phyloP scores from a whole-genome alignment of 1,140 invertebrate genomes.

The Danaus melanippus region DNA sequence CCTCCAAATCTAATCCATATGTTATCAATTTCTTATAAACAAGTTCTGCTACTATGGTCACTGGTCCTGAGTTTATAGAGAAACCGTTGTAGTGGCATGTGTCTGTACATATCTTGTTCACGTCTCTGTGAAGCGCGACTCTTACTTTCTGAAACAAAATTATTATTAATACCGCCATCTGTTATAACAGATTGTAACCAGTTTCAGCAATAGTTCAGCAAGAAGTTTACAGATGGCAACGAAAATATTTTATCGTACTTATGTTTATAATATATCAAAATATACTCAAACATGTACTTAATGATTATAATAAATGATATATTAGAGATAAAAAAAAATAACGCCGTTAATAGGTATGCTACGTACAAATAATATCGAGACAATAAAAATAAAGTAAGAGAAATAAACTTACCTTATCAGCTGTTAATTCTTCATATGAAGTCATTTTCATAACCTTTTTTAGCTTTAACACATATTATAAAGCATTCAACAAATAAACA shows the following conservation, averaged over 20 bases:
- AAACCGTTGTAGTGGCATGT: slow-evolving; percentile 57
- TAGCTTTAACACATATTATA: too few relatives aligned
- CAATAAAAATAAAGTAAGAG: too few relatives aligned
- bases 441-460: slow-evolving; percentile 21
- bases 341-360: too few relatives aligned
- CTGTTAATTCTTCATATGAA: slow-evolving; percentile 34
- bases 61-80: slow-evolving; percentile 54
- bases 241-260: too few relatives aligned
- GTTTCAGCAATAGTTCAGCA: not conserved
- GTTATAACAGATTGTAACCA: slow-evolving; percentile 4
- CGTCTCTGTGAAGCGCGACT: slow-evolving; percentile 59
- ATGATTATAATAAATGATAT: too few relatives aligned
- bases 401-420: slow-evolving; percentile 26
- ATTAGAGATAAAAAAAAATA: too few relatives aligned
- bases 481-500: too few relatives aligned
- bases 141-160: slow-evolving; percentile 62
- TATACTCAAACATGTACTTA: too few relatives aligned
- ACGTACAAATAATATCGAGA: too few relatives aligned
- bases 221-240: too few relatives aligned
- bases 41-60: slow-evolving; percentile 70
- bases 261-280: too few relatives aligned
- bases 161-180: slow-evolving; percentile 25
- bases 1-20: slow-evolving; percentile 71
- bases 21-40: slow-evolving; percentile 65
- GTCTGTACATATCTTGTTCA: slow-evolving; percentile 62